A percentile compares a stretch with the other conserved stretches of the same genome.
Evolutionary conservation across 2,113 vertebrate species (phyloP).

Genomic region (Speoplatyrhinus poulsoni): DNA sequence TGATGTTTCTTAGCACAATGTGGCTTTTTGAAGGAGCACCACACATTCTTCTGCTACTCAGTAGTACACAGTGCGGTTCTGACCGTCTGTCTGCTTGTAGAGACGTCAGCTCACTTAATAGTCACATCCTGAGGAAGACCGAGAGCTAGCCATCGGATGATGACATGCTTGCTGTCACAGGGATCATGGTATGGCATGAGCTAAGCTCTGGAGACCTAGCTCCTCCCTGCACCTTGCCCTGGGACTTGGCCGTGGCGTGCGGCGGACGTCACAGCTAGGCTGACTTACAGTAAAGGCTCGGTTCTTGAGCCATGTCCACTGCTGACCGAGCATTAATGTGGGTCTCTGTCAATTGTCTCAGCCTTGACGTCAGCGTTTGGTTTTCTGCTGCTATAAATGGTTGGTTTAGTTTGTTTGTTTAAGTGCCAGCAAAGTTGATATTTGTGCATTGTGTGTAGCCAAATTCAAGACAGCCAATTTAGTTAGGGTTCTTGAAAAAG

Average conservation of each 20-base stretch:
- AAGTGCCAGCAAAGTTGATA: no score
- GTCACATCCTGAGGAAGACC: slow-evolving; percentile 31
- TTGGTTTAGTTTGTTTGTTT: no score
- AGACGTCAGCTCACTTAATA: slow-evolving; percentile 33
- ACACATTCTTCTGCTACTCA: slow-evolving; percentile 4
- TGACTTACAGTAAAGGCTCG: slow-evolving; percentile 22
- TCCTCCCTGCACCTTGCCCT: slow-evolving; percentile 33
- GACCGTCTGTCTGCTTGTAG: slow-evolving; percentile 17
- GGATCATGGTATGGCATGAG: slow-evolving; percentile 33
- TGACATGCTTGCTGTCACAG: slow-evolving; percentile 29
- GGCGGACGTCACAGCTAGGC: slow-evolving; percentile 19
- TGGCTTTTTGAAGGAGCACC: slow-evolving; percentile 13
- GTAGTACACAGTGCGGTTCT: slow-evolving; percentile 8
- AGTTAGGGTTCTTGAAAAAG: slow-evolving; percentile 31
- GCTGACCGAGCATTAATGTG: slow-evolving; percentile 23
- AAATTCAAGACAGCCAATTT: slow-evolving; percentile 19
- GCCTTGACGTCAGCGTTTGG: slow-evolving; percentile 43
- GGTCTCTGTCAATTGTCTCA: slow-evolving; percentile 11
- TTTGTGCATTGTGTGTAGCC: not conserved
- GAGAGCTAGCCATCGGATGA: slow-evolving; percentile 34
- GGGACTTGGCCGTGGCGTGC: slow-evolving; percentile 28
- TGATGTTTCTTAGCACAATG: slow-evolving; percentile 1
- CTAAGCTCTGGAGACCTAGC: slow-evolving; percentile 45
- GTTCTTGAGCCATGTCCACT: slow-evolving; percentile 14
- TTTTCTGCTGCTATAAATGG: no score